A percentile compares a stretch with the other conserved stretches of the same genome.
phyloP scores from a whole-genome alignment of 2,113 vertebrate species.

The Equus przewalskii region DNA sequence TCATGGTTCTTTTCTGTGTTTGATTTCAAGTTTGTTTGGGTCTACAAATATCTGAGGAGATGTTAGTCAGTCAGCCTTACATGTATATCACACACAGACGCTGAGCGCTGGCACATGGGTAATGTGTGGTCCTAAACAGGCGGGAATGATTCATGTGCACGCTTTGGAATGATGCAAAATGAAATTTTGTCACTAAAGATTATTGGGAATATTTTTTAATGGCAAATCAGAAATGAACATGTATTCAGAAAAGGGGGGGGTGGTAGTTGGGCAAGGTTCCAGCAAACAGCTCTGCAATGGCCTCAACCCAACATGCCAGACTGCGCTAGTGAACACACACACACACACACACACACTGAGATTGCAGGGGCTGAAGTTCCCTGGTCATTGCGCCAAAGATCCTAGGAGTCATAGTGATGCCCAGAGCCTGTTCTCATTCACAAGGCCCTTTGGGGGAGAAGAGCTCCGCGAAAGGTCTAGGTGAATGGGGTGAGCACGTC shows the following conservation, averaged over 20 bases:
- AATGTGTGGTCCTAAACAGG: slow-evolving; percentile 54
- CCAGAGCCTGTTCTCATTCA: neutral
- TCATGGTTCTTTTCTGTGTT: neutral
- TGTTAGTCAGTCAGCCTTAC: neutral
- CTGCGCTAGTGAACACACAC: slow-evolving; percentile 47
- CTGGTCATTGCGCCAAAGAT: slow-evolving; percentile 22
- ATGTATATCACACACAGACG: neutral
- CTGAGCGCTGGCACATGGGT: neutral
- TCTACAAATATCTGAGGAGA: neutral
- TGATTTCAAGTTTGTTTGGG: slow-evolving; percentile 66
- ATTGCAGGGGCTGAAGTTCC: neutral
- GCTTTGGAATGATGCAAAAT: slow-evolving; percentile 34
- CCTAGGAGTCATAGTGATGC: neutral
- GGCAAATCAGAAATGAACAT: slow-evolving; percentile 60
- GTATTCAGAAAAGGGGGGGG: neutral
- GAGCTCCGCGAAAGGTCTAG: neutral
- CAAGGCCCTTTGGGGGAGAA: neutral
- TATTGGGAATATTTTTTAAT: slow-evolving; percentile 56
- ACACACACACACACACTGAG: neutral
- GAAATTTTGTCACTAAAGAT: slow-evolving; percentile 60
- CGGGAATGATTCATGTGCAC: slow-evolving; percentile 46
- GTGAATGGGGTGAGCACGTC: neutral
- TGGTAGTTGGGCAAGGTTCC: slow-evolving; percentile 16
- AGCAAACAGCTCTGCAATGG: slow-evolving; percentile 66
- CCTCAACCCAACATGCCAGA: slow-evolving; percentile 46